Evolutionary conservation across 2,888 invertebrate species (phyloP).

Genomic region (Saturnia pavonia): DNA sequence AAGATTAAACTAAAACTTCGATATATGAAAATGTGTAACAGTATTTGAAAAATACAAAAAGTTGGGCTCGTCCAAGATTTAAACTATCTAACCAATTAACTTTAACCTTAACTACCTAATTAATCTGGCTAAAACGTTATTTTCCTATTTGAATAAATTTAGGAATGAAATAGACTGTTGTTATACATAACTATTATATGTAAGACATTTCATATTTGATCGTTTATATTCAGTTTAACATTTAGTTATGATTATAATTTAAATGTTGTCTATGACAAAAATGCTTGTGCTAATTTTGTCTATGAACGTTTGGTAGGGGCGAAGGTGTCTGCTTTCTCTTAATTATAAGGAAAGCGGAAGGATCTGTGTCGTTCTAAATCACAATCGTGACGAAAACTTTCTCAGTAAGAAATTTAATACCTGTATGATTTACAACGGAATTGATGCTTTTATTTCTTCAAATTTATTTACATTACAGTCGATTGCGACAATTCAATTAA

Average conservation of each 20-base stretch:
- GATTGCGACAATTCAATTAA: neutral
- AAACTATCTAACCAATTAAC: too few relatives aligned
- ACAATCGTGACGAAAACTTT: constrained; percentile 37
- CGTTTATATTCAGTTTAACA: neutral
- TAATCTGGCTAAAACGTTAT: neutral
- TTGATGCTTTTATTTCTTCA: constrained; percentile 25
- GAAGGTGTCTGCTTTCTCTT: constrained; percentile 40
- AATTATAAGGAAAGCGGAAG: constrained; percentile 42
- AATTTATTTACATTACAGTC: neutral
- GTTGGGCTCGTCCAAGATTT: too few relatives aligned
- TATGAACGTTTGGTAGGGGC: constrained; percentile 31
- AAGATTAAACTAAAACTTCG: too few relatives aligned
- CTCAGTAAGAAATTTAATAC: constrained; percentile 27
- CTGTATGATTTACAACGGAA: constrained; percentile 25
- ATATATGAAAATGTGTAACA: too few relatives aligned
- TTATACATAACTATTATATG: neutral
- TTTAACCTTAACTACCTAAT: too few relatives aligned
- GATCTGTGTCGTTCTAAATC: constrained; percentile 41
- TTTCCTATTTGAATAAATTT: neutral
- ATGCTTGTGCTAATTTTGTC: neutral
- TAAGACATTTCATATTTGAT: neutral
- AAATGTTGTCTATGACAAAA: too few relatives aligned
- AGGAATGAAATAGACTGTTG: neutral
- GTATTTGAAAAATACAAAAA: too few relatives aligned
- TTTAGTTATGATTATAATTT: neutral